These are phyloP conservation scores for Urocyon cinereoargenteus DNA, from an alignment of 2,797 vertebrate species.

Conservation along the genomic window DNA sequence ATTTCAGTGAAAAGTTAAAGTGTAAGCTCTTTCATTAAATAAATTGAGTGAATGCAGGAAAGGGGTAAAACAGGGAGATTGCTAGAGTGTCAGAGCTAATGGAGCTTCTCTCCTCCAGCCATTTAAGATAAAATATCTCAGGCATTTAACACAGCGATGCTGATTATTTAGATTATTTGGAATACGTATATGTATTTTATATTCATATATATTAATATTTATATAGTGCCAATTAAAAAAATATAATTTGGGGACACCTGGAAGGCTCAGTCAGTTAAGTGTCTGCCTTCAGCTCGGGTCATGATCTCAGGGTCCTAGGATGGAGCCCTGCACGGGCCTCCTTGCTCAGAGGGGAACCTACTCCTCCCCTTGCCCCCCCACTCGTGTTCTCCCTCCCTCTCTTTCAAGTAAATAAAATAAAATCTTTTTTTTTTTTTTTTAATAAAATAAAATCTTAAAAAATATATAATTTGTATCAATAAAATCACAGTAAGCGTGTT, in stretches of 20 bases:
- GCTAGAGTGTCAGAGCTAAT: not conserved
- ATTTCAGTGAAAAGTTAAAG: constrained; percentile 30
- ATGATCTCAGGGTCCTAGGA: too few relatives aligned
- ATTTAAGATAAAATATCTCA: constrained; percentile 26
- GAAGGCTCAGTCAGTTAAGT: not conserved
- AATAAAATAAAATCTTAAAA: too few relatives aligned
- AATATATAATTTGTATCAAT: not conserved
- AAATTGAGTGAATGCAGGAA: constrained; percentile 35
- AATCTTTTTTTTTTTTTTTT: too few relatives aligned
- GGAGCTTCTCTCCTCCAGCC: not conserved
- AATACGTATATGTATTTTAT: not conserved
- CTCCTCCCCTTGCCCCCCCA: too few relatives aligned
- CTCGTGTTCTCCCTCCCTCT: too few relatives aligned
- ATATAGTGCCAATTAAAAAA: not conserved
- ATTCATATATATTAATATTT: not conserved
- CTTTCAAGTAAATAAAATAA: too few relatives aligned
- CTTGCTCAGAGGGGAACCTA: too few relatives aligned
- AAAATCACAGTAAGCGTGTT: constrained; percentile 32
- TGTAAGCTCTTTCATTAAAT: constrained; percentile 51
- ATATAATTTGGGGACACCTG: too few relatives aligned
- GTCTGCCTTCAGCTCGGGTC: too few relatives aligned
- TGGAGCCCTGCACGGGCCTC: too few relatives aligned
- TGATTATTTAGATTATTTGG: not conserved
- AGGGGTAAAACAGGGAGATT: not conserved
- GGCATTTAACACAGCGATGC: not conserved